These are phyloP conservation scores for Beris morrisii DNA, from an alignment of 2,888 invertebrate species.

Conservation along the genomic window DNA sequence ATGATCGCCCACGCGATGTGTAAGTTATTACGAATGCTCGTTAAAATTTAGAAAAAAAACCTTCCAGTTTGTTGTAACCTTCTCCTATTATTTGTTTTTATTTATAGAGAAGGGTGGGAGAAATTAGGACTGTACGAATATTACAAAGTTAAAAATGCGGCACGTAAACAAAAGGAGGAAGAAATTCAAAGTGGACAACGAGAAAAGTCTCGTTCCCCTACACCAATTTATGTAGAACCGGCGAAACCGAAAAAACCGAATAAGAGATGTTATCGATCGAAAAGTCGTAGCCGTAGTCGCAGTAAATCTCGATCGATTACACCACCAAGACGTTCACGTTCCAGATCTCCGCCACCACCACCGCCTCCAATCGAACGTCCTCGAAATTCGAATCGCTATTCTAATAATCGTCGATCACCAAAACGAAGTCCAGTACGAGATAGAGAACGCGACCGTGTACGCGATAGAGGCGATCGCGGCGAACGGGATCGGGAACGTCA, in stretches of 20 bases:
- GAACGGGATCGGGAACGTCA: slow-evolving; percentile 31
- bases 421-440: slow-evolving; percentile 56
- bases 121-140: slow-evolving; percentile 96
- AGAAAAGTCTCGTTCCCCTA: slow-evolving; percentile 74
- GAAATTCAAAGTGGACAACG: slow-evolving; percentile 73
- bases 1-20: slow-evolving; percentile 93
- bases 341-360: slow-evolving; percentile 56
- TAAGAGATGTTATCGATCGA: slow-evolving; percentile 68
- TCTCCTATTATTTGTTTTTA: slow-evolving; percentile 22
- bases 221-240: slow-evolving; percentile 72
- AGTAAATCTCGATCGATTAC: slow-evolving; percentile 56
- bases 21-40: slow-evolving; percentile 50
- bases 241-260: slow-evolving; percentile 59
- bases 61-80: neutral
- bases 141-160: slow-evolving; percentile 93
- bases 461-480: slow-evolving; percentile 45
- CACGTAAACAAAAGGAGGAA: slow-evolving; percentile 85
- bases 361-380: slow-evolving; percentile 40
- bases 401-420: slow-evolving; percentile 52
- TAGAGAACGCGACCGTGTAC: slow-evolving; percentile 55
- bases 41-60: neutral
- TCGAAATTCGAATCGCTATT: slow-evolving; percentile 45
- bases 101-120: slow-evolving; percentile 93
- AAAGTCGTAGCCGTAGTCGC: slow-evolving; percentile 58
- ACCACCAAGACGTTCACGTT: slow-evolving; percentile 52